Percentiles rank a stretch among this genome's conserved stretches.
These are phyloP conservation scores for Priocnemis perturbator DNA, from an alignment of 2,888 invertebrate species.

Conservation along the genomic window DNA sequence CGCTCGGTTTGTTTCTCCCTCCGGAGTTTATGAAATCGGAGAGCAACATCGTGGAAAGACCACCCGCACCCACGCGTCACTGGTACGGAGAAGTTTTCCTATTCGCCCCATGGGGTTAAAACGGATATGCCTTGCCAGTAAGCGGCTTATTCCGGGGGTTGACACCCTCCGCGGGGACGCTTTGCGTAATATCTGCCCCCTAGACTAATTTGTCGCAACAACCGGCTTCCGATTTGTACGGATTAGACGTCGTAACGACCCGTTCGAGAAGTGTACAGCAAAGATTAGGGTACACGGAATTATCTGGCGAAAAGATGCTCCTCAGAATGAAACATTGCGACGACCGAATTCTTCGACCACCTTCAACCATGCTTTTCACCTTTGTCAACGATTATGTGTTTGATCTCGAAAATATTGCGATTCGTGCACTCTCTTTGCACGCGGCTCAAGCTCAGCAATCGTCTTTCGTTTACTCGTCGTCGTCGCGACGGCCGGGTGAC, in stretches of 20 bases:
- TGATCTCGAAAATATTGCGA: no score
- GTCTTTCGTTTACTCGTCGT: neutral
- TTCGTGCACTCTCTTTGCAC: no score
- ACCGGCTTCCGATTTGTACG: conserved; percentile 25
- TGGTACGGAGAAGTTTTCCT: conserved; percentile 25
- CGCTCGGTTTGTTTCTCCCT: no score
- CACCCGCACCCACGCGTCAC: conserved; percentile 43
- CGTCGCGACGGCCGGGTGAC: neutral
- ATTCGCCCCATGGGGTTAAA: conserved; percentile 43
- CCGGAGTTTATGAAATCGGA: conserved; percentile 18
- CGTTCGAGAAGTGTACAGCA: no score
- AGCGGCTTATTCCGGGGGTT: conserved; percentile 53
- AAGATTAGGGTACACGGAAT: no score
- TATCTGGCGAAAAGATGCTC: no score
- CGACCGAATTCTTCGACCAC: no score
- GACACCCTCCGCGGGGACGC: conserved; percentile 45
- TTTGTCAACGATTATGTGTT: no score
- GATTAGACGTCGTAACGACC: neutral
- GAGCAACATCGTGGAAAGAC: conserved; percentile 23
- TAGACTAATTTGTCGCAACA: conserved; percentile 29
- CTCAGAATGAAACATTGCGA: no score
- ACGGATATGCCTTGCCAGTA: conserved; percentile 47
- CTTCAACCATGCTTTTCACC: no score
- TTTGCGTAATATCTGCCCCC: conserved; percentile 33
- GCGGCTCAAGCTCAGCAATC: neutral